A percentile compares a stretch with the other conserved stretches of the same genome.
These are phyloP conservation scores for Muscicapa striata DNA, from an alignment of 2,797 vertebrate genomes.

Conservation along the genomic window DNA sequence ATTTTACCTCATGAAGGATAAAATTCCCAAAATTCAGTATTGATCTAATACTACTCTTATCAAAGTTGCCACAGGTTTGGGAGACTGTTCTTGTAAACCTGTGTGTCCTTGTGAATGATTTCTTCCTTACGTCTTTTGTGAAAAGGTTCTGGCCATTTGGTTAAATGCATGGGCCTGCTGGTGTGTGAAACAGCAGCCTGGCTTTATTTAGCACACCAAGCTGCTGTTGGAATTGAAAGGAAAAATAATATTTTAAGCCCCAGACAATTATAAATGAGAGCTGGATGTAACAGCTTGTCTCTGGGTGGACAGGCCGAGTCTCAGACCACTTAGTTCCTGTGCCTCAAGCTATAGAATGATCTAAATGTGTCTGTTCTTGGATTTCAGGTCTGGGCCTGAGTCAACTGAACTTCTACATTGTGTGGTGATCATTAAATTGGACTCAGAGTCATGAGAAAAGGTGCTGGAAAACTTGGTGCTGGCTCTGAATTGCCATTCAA, in stretches of 20 bases:
- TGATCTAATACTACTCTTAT: not conserved
- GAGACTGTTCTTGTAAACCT: not conserved
- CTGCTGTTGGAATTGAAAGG: not conserved
- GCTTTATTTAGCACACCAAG: not conserved
- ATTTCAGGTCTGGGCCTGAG: not conserved
- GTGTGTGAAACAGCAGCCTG: not conserved
- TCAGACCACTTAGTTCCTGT: not conserved
- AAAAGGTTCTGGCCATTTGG: not conserved
- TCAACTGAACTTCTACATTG: not conserved
- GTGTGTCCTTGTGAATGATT: not conserved
- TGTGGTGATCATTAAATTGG: not conserved
- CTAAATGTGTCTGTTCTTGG: not conserved
- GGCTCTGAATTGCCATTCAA: not conserved
- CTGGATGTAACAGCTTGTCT: not conserved
- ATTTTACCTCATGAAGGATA: not conserved
- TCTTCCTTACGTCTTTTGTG: accelerated
- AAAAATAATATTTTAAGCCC: not conserved
- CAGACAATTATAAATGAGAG: not conserved
- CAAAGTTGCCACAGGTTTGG: not conserved
- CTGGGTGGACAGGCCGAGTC: not conserved
- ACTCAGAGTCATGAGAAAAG: not conserved
- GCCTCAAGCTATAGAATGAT: not conserved
- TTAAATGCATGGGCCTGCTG: not conserved
- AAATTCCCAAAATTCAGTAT: not conserved
- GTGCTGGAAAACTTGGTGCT: not conserved